Evolutionary conservation across 2,113 vertebrate genomes (phyloP).

Genomic region (Pyxicephalus adspersus): DNA sequence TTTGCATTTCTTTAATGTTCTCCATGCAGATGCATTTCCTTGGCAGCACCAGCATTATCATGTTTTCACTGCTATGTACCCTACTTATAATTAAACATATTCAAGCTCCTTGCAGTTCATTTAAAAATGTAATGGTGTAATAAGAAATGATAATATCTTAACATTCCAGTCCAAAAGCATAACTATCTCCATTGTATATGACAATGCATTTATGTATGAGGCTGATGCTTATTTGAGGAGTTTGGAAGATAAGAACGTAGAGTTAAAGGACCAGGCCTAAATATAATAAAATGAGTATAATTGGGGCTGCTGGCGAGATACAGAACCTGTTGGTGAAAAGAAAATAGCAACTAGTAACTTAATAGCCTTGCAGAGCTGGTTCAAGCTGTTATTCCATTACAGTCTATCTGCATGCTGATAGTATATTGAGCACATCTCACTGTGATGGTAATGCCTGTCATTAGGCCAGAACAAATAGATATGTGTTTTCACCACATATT

Average conservation of each 20-base stretch:
- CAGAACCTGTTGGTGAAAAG: background rate
- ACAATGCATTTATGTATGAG: constrained; percentile 13
- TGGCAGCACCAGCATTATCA: too few relatives aligned
- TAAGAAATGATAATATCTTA: background rate
- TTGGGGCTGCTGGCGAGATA: background rate
- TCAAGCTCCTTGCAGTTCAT: background rate
- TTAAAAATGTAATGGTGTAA: background rate
- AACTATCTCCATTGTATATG: background rate
- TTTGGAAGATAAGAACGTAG: background rate
- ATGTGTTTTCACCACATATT: constrained; percentile 26
- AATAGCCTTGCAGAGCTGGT: constrained; percentile 13
- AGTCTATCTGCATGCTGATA: constrained; percentile 34
- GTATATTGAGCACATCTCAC: constrained; percentile 35
- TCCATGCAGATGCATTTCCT: background rate
- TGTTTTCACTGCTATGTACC: background rate
- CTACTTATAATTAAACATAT: background rate
- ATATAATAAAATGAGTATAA: constrained; percentile 30
- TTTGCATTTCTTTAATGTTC: background rate
- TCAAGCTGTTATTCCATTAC: constrained; percentile 37
- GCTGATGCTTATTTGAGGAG: background rate
- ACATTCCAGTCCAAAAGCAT: background rate
- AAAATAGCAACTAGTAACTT: constrained; percentile 38
- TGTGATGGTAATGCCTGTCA: constrained; percentile 35
- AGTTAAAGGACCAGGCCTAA: background rate
- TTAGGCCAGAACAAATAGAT: constrained; percentile 34